Conservation (phyloP, 1,140 invertebrate genomes). For the Drosophila ananassae region DNA sequence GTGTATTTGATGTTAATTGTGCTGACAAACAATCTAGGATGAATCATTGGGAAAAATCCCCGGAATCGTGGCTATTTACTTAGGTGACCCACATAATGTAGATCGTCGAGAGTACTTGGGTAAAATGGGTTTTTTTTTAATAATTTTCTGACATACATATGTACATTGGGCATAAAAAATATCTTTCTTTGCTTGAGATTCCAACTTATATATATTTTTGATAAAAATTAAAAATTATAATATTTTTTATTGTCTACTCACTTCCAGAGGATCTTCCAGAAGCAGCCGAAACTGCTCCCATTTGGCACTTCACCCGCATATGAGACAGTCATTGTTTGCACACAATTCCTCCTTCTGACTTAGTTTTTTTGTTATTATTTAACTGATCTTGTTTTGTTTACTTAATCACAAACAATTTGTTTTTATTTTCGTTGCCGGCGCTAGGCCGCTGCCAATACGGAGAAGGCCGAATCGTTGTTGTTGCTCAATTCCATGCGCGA, state of each 20-base stretch:
- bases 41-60: conserved; percentile 62
- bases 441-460: conserved; percentile 36
- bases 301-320: conserved; percentile 95
- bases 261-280: conserved; percentile 94
- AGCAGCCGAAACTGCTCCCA: conserved; percentile 95
- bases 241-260: conserved; percentile 86
- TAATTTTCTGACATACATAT: no score
- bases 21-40: conserved; percentile 57
- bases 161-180: no score
- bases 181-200: neutral
- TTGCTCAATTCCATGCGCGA: conserved; percentile 47
- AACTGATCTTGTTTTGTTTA: conserved; percentile 34
- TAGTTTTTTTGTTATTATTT: conserved; percentile 23
- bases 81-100: conserved; percentile 45
- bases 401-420: conserved; percentile 38
- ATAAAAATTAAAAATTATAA: neutral
- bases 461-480: conserved; percentile 45
- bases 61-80: conserved; percentile 14
- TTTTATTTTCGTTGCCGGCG: conserved; percentile 37
- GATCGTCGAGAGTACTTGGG: neutral
- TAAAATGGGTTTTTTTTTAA: neutral
- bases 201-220: neutral
- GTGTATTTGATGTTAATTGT: conserved; percentile 67
- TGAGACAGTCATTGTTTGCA: conserved; percentile 90
- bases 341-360: conserved; percentile 16